Conservation (phyloP, 2,888 invertebrate species). For the Cyclophora albipunctata region DNA sequence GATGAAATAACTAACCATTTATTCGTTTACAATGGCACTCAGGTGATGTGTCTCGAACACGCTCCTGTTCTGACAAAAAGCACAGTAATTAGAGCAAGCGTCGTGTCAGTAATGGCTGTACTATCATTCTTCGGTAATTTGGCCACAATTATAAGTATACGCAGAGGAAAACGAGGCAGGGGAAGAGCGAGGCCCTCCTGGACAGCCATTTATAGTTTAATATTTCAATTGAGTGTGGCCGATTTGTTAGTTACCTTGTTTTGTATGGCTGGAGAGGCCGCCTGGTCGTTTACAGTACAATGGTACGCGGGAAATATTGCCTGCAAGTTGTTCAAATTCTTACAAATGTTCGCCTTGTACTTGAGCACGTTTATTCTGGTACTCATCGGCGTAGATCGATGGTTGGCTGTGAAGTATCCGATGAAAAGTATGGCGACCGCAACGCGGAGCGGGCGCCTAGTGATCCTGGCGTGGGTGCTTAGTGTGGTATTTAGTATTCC, state of each 20-base stretch:
- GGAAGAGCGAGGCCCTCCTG: slow-evolving; percentile 77
- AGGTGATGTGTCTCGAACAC: slow-evolving; percentile 72
- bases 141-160: slow-evolving; percentile 85
- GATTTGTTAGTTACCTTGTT: slow-evolving; percentile 88
- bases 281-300: slow-evolving; percentile 86
- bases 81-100: slow-evolving; percentile 78
- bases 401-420: slow-evolving; percentile 87
- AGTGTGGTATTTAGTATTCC: slow-evolving; percentile 85
- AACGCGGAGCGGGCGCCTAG: slow-evolving; percentile 79
- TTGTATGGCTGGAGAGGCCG: slow-evolving; percentile 86
- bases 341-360: slow-evolving; percentile 88
- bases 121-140: slow-evolving; percentile 84
- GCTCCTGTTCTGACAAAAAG: slow-evolving; percentile 80
- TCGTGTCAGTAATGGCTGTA: slow-evolving; percentile 81
- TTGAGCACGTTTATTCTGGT: slow-evolving; percentile 88
- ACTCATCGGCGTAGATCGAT: slow-evolving; percentile 87
- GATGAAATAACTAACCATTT: slow-evolving; percentile 35
- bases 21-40: slow-evolving; percentile 47
- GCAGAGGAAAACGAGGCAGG: slow-evolving; percentile 75
- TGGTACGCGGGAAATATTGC: slow-evolving; percentile 86
- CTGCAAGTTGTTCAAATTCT: slow-evolving; percentile 87
- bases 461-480: slow-evolving; percentile 81
- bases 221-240: slow-evolving; percentile 87
- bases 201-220: slow-evolving; percentile 84
- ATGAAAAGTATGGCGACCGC: slow-evolving; percentile 81